A percentile compares a stretch with the other conserved stretches of the same genome.
These are phyloP conservation scores for Microtus montanus DNA, from an alignment of 2,113 vertebrate genomes.

Conservation along the genomic window DNA sequence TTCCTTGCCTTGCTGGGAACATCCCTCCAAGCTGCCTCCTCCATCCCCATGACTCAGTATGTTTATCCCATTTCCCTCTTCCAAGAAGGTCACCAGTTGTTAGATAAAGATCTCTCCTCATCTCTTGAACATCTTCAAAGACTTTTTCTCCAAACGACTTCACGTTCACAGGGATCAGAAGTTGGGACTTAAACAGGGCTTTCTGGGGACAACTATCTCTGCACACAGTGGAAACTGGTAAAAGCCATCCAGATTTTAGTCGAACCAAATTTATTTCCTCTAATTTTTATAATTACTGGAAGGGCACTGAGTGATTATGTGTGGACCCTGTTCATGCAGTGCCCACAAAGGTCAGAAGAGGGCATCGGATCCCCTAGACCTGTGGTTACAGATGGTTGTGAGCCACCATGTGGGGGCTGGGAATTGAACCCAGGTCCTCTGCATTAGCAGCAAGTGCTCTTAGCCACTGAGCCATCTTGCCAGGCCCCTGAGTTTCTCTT, in stretches of 20 bases:
- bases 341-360: not conserved
- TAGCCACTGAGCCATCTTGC: not conserved
- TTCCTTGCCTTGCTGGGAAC: not conserved
- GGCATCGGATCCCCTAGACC: not conserved
- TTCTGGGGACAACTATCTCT: not conserved
- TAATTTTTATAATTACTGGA: not conserved
- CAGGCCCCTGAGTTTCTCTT: not conserved
- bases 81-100: not conserved
- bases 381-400: not conserved
- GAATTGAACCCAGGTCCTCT: not conserved
- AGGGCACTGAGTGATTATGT: not conserved
- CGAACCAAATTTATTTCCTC: not conserved
- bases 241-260: not conserved
- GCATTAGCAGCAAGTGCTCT: not conserved
- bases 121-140: not conserved
- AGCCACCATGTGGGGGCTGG: not conserved
- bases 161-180: not conserved
- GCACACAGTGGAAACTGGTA: not conserved
- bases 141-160: not conserved
- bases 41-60: too few relatives aligned
- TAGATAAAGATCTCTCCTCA: not conserved
- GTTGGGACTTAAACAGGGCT: not conserved
- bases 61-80: not conserved
- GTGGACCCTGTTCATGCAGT: not conserved
- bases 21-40: not conserved